Evolutionary conservation across 1,140 invertebrate species (phyloP), one percentile per base, ranked within the genome.

Genomic region (Mamestra configurata): DNA sequence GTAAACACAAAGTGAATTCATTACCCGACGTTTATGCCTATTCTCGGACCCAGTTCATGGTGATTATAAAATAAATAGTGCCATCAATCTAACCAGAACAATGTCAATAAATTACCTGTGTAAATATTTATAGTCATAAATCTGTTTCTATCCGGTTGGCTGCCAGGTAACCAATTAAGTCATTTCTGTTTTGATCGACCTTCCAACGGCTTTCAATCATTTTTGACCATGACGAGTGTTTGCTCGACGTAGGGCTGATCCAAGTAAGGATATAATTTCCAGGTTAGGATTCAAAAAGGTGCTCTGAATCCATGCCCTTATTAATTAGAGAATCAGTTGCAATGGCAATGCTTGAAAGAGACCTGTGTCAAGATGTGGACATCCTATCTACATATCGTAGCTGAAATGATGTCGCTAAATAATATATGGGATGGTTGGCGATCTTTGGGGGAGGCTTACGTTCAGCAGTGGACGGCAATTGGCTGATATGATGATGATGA

Each of bases 121-220:
- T 40, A 40, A 66, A 40, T 66, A 40, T 66, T 66, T 66, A 66
- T 11, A 13, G 35, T 40, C 8, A 66, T 66, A 66, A 66, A 66
- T 66, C 35, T 40, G 18, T 40, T 66, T 66, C n/a, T 22, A 66
- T 66, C 35, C 61, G 35, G 35, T 35, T 20, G 5, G 35, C 35
- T 10, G 35, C 61, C 61, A 43, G 61, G 35, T 40, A 20, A 1
- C 61, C 31, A 49, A 70, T 70, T 24, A 46, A 70, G 66, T n/a
- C 66, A 46, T 49, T 49, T 79, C 57, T 27, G 22, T 24, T 24
- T 24, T 57, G 53, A 10, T 27, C 18, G 53, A 15, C 53, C 53
- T 55, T 57, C 22, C 15, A 57, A 57, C 13, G 4, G 53, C 24
- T 5, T 27, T 27, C 10, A 27, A 57, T 57, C 53, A 24, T 55